phyloP scores from a whole-genome alignment of 2,797 vertebrate genomes.

The Tokudaia tokunoshimensis region DNA sequence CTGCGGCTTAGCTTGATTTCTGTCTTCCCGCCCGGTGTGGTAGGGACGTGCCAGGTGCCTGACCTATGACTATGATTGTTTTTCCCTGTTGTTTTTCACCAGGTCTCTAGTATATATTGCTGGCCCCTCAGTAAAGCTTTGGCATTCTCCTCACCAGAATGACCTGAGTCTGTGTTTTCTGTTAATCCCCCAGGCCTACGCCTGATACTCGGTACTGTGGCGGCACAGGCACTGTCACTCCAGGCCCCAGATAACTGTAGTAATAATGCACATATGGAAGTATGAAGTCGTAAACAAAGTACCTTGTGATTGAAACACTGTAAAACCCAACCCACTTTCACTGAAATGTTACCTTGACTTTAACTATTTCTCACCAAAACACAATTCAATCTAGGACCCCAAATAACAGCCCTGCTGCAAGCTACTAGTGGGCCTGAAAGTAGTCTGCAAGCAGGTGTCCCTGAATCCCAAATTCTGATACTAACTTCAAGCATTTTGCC shows the following conservation, averaged over 20 bases:
- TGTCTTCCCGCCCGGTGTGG: too few species aligned
- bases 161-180: too few species aligned
- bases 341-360: constrained; percentile 53
- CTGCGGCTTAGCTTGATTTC: too few species aligned
- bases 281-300: constrained; percentile 2
- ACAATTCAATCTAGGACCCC: not conserved
- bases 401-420: not conserved
- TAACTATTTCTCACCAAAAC: not conserved
- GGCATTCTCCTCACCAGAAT: too few species aligned
- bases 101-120: too few species aligned
- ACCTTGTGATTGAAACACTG: not conserved
- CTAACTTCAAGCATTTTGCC: constrained; percentile 16
- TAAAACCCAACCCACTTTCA: not conserved
- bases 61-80: too few species aligned
- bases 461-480: constrained; percentile 45
- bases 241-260: not conserved
- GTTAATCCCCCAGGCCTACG: too few species aligned
- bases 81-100: too few species aligned
- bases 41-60: too few species aligned
- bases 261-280: not conserved
- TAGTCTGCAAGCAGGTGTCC: not conserved
- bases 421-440: not conserved
- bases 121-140: too few species aligned
- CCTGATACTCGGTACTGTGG: too few species aligned
- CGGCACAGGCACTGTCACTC: too few species aligned